Percentiles rank a stretch among this genome's conserved stretches.
Conservation (phyloP, 2,888 invertebrate species). For the Cylindroiulus punctatus region DNA sequence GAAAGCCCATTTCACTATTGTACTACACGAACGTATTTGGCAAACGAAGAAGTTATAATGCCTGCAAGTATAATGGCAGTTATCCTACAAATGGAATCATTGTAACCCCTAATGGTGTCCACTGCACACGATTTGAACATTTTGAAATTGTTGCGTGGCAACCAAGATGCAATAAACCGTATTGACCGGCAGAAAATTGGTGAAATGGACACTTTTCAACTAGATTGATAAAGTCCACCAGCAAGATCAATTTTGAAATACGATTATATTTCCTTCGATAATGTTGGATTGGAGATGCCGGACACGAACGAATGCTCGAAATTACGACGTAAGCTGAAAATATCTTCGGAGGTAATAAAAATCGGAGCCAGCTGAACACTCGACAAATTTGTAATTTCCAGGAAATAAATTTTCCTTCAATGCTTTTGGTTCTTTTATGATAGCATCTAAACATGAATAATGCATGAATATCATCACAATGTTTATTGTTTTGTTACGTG, state of each 20-base stretch:
- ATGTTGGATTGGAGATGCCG: neutral
- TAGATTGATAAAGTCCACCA: neutral
- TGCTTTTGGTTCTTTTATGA: neutral
- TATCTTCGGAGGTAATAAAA: neutral
- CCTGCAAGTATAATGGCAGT: neutral
- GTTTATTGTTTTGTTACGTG: too few species aligned
- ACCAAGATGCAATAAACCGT: conserved; percentile 21
- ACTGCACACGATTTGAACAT: neutral
- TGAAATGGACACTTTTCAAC: neutral
- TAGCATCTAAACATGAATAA: too few species aligned
- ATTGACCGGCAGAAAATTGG: neutral
- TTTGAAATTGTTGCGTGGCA: neutral
- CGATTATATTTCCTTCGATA: neutral
- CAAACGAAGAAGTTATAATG: neutral
- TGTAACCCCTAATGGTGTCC: neutral
- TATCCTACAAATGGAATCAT: neutral
- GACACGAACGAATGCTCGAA: neutral
- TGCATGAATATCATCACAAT: too few species aligned
- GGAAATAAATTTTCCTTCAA: neutral
- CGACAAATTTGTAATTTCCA: neutral
- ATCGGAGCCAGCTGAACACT: neutral
- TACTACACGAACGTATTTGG: too few species aligned
- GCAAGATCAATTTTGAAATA: neutral
- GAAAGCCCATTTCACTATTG: too few species aligned
- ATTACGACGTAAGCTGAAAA: neutral